Percentiles rank a stretch among this genome's conserved stretches.
Conservation (phyloP, 2,888 invertebrate genomes). For the Idaea biselata region DNA sequence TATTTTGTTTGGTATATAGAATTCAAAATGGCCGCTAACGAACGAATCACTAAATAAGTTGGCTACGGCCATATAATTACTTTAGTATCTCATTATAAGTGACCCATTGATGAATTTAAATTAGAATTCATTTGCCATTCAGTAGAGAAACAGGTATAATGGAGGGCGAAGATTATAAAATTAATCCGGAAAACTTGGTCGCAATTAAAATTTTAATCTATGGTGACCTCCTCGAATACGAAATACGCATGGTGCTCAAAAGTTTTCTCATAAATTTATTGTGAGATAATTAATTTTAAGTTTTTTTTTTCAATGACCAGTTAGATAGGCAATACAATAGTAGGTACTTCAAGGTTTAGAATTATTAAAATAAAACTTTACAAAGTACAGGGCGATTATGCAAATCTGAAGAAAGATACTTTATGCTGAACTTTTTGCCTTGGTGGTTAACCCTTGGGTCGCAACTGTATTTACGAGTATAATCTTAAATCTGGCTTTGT, state of each 20-base stretch:
- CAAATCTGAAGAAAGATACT: conserved; percentile 23
- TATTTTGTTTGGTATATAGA: too few species aligned
- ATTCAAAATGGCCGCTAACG: too few species aligned
- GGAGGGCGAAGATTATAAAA: conserved; percentile 59
- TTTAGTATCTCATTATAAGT: conserved; percentile 7
- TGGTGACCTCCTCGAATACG: conserved; percentile 45
- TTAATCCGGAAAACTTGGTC: conserved; percentile 64
- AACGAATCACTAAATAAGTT: not conserved
- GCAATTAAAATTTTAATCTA: conserved; percentile 75
- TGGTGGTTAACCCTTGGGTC: conserved; percentile 30
- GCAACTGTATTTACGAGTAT: conserved; percentile 37
- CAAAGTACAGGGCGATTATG: conserved; percentile 20
- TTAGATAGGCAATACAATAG: not conserved
- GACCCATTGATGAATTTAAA: conserved; percentile 29
- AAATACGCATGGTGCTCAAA: conserved; percentile 55
- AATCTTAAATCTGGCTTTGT: conserved; percentile 49
- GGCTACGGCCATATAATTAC: not conserved
- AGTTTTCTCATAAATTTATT: conserved; percentile 59
- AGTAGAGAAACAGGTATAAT: conserved; percentile 40
- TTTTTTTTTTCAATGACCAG: conserved; percentile 29
- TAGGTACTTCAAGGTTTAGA: not conserved
- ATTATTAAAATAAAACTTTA: conserved; percentile 6
- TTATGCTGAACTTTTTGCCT: conserved; percentile 21
- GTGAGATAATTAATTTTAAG: conserved; percentile 60
- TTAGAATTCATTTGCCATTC: conserved; percentile 38